phyloP scores from a whole-genome alignment of 2,888 invertebrate genomes.

The Pelosia muscerda region DNA sequence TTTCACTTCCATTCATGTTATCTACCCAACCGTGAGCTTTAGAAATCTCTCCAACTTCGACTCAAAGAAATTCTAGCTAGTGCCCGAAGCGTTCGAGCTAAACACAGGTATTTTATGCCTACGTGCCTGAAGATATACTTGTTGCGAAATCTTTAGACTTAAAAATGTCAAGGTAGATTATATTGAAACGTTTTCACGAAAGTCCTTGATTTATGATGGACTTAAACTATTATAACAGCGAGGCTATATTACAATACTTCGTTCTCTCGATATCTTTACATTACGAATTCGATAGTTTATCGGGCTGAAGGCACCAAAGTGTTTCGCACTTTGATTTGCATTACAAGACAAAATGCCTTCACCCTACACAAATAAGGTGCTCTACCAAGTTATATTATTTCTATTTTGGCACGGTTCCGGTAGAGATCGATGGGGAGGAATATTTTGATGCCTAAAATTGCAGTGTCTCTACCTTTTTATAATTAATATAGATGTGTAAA shows the following conservation, averaged over 20 bases:
- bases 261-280: too few relatives aligned
- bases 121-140: conserved; percentile 20
- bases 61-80: conserved; percentile 26
- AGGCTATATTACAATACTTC: not conserved
- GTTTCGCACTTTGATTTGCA: not conserved
- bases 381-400: too few relatives aligned
- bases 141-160: conserved; percentile 20
- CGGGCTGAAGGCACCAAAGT: too few relatives aligned
- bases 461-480: too few relatives aligned
- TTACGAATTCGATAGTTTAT: too few relatives aligned
- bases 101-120: conserved; percentile 42
- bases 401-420: too few relatives aligned
- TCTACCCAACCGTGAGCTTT: conserved; percentile 28
- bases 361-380: not conserved
- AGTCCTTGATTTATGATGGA: not conserved
- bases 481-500: too few relatives aligned
- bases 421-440: too few relatives aligned
- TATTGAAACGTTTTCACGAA: not conserved
- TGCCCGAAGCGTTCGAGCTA: conserved; percentile 34
- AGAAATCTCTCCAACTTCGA: conserved; percentile 26
- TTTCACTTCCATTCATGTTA: conserved; percentile 1
- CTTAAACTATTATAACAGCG: not conserved
- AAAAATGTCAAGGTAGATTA: conserved; percentile 10
- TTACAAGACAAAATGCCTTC: not conserved
- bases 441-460: too few relatives aligned